Base-by-base conservation (phyloP, 1,140 invertebrate genomes). In the Microplitis demolitor region DNA sequence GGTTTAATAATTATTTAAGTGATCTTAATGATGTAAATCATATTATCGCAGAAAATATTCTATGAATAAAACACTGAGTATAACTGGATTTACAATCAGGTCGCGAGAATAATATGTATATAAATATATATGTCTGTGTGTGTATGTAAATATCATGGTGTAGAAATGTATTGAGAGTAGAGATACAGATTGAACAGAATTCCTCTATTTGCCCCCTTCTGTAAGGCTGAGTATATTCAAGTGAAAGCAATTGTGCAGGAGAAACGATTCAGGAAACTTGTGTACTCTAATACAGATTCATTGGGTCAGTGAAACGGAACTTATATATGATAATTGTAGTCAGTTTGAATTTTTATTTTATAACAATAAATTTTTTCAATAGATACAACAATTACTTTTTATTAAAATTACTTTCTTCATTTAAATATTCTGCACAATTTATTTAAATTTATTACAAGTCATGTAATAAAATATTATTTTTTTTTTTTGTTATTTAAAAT, bases 221-320 rank as follows among this genome's bases (percentile, higher is more conserved):
- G n/a, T 37, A 9, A n/a, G 35, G 5, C 5, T 24, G 24, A 73
- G 24, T 58, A 31, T 50, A 35, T n/a, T 33, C 31, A 58, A 67
- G 73, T 74, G 73, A 74, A 74, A 74, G 73, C 60, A 68, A 70
- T 50, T 66, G 61, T 13, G 24, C 73, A 64, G 34, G 68, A 71
- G 68, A 67, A 72, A 75, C 70, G 67, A 72, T 35, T 53, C 66
- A 69, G 70, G 70, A 75, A 75, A 72, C 66, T 31, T 50, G 68
- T 16, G 39, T 45, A 45, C 39, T 45, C 39, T 45, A 45, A 45
- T 63, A 53, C 14, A 50, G 69, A 74, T 71, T 66, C 54, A 67
- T 71, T 67, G 66, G 54, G 64, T 64, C 62, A 71, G 64, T 60
- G 68, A 71, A 66, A 68, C 54, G 69, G 67, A 33, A 70, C 51